These are phyloP conservation scores for Synanthedon andrenaeformis DNA, from an alignment of 2,888 invertebrate genomes.

Conservation along the genomic window DNA sequence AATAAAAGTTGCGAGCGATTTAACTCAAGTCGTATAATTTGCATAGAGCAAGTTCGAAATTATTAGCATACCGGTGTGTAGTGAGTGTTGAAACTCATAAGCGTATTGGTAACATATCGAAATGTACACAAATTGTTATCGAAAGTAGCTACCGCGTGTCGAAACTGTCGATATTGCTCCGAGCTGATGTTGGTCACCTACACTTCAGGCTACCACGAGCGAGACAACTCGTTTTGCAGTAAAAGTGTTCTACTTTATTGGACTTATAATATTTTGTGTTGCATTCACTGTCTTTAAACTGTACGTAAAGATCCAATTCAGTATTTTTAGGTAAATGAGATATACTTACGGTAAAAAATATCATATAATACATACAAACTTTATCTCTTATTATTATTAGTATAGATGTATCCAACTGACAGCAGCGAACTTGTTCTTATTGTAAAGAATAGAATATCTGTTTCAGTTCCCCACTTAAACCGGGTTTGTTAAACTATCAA, in stretches of 20 bases:
- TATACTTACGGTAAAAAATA: too few species aligned
- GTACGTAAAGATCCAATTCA: constrained; percentile 3
- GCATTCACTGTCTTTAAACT: too few species aligned
- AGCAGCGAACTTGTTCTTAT: too few species aligned
- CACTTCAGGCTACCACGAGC: constrained; percentile 28
- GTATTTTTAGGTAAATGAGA: constrained; percentile 5
- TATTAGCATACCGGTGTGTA: constrained; percentile 10
- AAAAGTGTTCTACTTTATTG: constrained; percentile 14
- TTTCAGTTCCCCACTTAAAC: too few species aligned
- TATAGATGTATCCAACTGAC: too few species aligned
- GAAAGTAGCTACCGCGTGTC: constrained; percentile 32
- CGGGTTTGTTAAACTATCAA: too few species aligned
- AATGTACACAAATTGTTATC: constrained; percentile 26
- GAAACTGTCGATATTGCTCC: constrained; percentile 31
- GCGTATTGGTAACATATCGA: constrained; percentile 4
- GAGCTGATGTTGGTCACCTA: constrained; percentile 43
- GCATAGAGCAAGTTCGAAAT: constrained; percentile 5
- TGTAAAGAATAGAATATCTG: too few species aligned
- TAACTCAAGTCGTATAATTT: background rate
- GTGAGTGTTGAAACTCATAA: constrained; percentile 7
- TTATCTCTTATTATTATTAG: too few species aligned
- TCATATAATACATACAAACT: too few species aligned
- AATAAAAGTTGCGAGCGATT: background rate
- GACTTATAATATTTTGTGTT: background rate
- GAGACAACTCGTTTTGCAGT: constrained; percentile 26